Percentiles rank a stretch among this genome's conserved stretches.
Evolutionary conservation across 1,140 invertebrate genomes (phyloP).

Genomic region (Hesperophylax magnus): DNA sequence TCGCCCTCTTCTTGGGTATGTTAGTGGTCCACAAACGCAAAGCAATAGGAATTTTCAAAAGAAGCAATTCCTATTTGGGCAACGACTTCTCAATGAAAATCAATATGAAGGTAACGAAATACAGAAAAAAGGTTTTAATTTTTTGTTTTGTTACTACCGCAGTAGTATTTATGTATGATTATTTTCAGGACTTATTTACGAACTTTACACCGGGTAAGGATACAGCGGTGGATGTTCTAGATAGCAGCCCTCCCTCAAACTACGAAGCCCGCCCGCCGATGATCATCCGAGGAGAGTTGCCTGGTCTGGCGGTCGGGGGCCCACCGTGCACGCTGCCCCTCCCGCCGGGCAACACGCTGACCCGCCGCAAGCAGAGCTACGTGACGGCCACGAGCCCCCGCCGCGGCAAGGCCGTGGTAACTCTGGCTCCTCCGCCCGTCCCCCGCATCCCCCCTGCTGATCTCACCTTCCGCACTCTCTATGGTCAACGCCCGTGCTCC

Average conservation of each 20-base stretch:
- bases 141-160: too few relatives aligned
- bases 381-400: slow-evolving; percentile 44
- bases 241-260: background rate
- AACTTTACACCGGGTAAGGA: slow-evolving; percentile 71
- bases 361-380: slow-evolving; percentile 33
- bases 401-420: slow-evolving; percentile 45
- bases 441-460: background rate
- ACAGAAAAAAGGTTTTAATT: too few relatives aligned
- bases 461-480: background rate
- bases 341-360: background rate
- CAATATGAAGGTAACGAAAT: slow-evolving; percentile 75
- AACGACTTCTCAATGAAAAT: slow-evolving; percentile 79
- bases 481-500: background rate
- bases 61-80: slow-evolving; percentile 74
- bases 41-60: slow-evolving; percentile 64
- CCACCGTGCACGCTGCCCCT: background rate
- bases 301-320: background rate
- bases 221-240: background rate
- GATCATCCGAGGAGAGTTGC: slow-evolving; percentile 1
- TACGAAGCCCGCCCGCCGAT: slow-evolving; percentile 20
- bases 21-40: slow-evolving; percentile 76
- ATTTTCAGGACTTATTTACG: slow-evolving; percentile 72
- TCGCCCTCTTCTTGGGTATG: slow-evolving; percentile 75
- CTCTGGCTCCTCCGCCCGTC: slow-evolving; percentile 16
- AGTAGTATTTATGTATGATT: too few relatives aligned